A percentile compares a stretch with the other conserved stretches of the same genome.
Evolutionary conservation across 2,113 vertebrate genomes (phyloP).

Genomic region (Globicephala melas): DNA sequence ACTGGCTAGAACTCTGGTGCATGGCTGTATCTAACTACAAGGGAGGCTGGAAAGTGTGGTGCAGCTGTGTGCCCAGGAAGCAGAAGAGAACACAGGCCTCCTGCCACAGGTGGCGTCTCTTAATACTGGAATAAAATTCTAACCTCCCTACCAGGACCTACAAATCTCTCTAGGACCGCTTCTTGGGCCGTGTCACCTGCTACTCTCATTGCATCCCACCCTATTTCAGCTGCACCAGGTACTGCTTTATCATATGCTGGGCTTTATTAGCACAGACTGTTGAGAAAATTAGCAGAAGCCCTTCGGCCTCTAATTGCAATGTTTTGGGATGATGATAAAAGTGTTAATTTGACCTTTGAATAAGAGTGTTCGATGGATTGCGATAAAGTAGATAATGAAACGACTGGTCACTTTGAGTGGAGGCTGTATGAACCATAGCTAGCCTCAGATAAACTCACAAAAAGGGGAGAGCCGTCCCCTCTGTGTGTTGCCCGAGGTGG

Average conservation of each 20-base stretch:
- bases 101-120: neutral
- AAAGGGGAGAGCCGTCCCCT: neutral
- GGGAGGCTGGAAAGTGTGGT: neutral
- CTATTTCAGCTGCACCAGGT: neutral
- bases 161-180: neutral
- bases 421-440: neutral
- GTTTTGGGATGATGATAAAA: constrained; percentile 43
- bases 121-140: neutral
- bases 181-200: neutral
- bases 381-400: constrained; percentile 37
- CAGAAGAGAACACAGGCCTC: neutral
- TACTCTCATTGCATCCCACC: neutral
- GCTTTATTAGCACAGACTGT: neutral
- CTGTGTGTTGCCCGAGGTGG: neutral
- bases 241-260: neutral
- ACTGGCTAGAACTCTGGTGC: neutral
- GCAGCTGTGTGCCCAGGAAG: neutral
- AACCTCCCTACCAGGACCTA: neutral
- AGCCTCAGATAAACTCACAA: neutral
- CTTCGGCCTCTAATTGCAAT: neutral
- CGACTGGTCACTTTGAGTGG: neutral
- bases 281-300: constrained; percentile 7
- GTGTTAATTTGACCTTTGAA: constrained; percentile 43
- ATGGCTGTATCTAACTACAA: neutral
- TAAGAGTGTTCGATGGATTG: constrained; percentile 3